Evolutionary conservation across 2,797 vertebrate genomes (phyloP), one percentile per base, ranked within the genome.

Genomic region (Coccyzus lansbergi): DNA sequence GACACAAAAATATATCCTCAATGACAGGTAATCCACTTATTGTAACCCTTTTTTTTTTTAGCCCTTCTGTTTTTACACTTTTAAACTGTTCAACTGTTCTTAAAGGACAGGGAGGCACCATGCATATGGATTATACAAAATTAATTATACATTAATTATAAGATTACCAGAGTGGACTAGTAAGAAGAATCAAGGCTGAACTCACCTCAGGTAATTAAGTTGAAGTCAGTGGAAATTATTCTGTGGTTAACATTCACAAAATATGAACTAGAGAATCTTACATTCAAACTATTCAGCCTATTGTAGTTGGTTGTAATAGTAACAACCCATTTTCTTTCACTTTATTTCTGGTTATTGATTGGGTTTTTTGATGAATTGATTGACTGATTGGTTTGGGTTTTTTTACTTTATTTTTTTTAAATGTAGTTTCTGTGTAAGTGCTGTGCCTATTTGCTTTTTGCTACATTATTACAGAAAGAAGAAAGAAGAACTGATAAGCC

Each of bases 291-390:
- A 52, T 38, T 1, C 26, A 69, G 18, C 2, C 7, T 7, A 12
- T 51, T 64, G 15, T 2, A 42, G 1, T 2, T 31, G 22, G 2
- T 10, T 0, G 0, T 34, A 51, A 29, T 51, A 18, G 13, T 18
- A 22, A 36, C 4, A 28, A 44, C 6, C 17, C 18, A 18, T 18
- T 25, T 5, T 8, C 16, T 28, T 14, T 3, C 6, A 38, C 38
- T 2, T 11, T 12, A 49, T 22, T 9, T 3, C 38, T 11, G 9
- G 1, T 21, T 15, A 31, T 25, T 36, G 19, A n/a, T 59, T 72
- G 36, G 15, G 25, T 29, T 53, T 14, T 53, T 53, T 12, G 24
- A 12, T 18, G 17, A 18, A 44, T 44, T 44, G 44, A 42, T 26
- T 69, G 4, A 4, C 21, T 68, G 34, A 1, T 38, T 48, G 4